Base-by-base conservation (phyloP, 2,113 vertebrate genomes). In the Aviceda subcristata region DNA sequence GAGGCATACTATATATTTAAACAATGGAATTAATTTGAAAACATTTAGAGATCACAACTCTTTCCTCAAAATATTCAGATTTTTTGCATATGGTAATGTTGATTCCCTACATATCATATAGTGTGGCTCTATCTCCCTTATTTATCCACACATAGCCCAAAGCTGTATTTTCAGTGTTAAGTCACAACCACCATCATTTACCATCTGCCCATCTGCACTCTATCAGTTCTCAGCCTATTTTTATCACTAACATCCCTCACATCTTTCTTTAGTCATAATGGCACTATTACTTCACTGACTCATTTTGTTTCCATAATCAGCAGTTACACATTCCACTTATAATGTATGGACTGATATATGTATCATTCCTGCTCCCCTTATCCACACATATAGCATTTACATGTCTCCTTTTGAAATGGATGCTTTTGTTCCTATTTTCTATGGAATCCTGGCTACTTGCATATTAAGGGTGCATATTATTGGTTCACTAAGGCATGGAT, bases 401-500 rank as follows among this genome's bases (percentile, higher is more conserved):
- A n/a, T 68, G 60, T 48, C 16, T 67, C n/a, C 11, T 41, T 67
- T 86, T 45, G 39, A 46, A 68, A 30, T 27, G 6, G 17, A 20
- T 67, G 21, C 3, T 55, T 62, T 60, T 4, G 1, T 6, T 59
- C 6, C 14, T 38, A 38, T 16, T 60, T 88, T 66, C 77, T 15
- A 30, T 60, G 4, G 7, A 46, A 48, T 68, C 21, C 12, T 80
- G 19, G 6, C 6, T n/a, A 26, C 50, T 21, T 53, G 5, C 20
- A 19, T 59, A 26, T n/a, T 73, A 51, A 48, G 15, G 6, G 11
- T 59, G 38, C 4, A 7, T 45, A 38, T 29, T 60, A n/a, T 45
- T 39, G 0, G 3, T 51, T 79, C 6, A 3, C 19, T 7, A 12
- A 63, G 14, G 11, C 41, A 32, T 32, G 13, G 3, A 6, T 46